phyloP scores from a whole-genome alignment of 2,797 vertebrate species.

The Gymnothorax reevesii region DNA sequence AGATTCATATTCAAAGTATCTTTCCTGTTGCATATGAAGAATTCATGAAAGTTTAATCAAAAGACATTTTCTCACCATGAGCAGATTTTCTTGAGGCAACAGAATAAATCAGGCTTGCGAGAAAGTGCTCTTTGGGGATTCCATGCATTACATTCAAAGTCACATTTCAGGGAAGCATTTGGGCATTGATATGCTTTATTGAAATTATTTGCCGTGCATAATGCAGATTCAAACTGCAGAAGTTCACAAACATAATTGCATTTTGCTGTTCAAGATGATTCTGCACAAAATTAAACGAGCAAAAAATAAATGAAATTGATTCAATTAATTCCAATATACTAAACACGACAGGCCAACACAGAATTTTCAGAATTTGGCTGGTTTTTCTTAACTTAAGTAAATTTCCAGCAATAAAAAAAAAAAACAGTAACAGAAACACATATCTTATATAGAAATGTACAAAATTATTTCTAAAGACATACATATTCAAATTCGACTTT shows the following conservation, averaged over 20 bases:
- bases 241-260: not conserved
- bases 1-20: not conserved
- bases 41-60: not conserved
- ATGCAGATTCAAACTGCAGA: not conserved
- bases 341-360: too few species aligned
- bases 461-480: too few species aligned
- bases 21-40: not conserved
- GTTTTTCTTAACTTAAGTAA: too few species aligned
- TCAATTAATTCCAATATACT: not conserved
- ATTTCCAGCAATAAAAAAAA: too few species aligned
- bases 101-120: not conserved
- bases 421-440: too few species aligned
- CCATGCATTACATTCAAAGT: not conserved
- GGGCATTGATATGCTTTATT: not conserved
- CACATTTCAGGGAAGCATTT: not conserved
- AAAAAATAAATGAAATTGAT: not conserved
- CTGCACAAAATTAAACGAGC: not conserved
- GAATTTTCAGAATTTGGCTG: too few species aligned
- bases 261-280: not conserved
- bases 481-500: too few species aligned
- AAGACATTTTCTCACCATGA: not conserved
- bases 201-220: not conserved
- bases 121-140: not conserved
- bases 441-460: too few species aligned
- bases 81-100: not conserved